Evolutionary conservation across 2,113 vertebrate genomes (phyloP).

Genomic region (Rhodinocichla rosea): DNA sequence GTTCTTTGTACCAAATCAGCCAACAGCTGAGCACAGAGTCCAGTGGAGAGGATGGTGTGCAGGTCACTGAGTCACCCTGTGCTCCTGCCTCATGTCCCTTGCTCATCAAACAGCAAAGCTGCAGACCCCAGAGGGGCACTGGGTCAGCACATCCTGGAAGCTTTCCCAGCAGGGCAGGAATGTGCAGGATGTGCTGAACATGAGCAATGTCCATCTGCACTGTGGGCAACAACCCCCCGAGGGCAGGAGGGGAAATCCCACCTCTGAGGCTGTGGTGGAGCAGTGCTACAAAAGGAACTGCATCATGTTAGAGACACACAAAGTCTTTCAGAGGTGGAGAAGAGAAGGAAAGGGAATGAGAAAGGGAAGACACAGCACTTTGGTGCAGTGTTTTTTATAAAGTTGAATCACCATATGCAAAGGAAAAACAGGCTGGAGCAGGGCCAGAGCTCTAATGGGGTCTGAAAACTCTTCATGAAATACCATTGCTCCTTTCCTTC

Average conservation of each 20-base stretch:
- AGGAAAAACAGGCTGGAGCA: background rate
- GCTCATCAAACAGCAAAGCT: background rate
- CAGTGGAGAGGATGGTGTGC: background rate
- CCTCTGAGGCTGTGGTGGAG: fast-evolving
- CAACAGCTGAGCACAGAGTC: background rate
- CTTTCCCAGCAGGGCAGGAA: background rate
- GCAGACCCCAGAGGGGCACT: fast-evolving
- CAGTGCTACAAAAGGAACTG: background rate
- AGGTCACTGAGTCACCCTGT: fast-evolving
- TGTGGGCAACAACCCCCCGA: fast-evolving
- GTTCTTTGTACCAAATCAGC: background rate
- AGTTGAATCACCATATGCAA: background rate
- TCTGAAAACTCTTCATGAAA: background rate
- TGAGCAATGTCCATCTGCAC: background rate
- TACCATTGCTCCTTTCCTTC: background rate
- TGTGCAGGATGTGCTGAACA: background rate
- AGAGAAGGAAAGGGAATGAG: background rate
- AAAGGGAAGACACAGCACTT: background rate
- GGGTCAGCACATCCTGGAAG: too few relatives aligned
- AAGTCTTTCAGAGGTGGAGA: background rate
- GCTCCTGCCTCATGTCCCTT: too few relatives aligned
- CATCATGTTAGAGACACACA: fast-evolving
- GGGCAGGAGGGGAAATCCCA: too few relatives aligned
- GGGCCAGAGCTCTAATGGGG: background rate
- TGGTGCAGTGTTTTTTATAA: background rate